Evolutionary conservation across 2,888 invertebrate species (phyloP).

Genomic region (Anorthoa munda): DNA sequence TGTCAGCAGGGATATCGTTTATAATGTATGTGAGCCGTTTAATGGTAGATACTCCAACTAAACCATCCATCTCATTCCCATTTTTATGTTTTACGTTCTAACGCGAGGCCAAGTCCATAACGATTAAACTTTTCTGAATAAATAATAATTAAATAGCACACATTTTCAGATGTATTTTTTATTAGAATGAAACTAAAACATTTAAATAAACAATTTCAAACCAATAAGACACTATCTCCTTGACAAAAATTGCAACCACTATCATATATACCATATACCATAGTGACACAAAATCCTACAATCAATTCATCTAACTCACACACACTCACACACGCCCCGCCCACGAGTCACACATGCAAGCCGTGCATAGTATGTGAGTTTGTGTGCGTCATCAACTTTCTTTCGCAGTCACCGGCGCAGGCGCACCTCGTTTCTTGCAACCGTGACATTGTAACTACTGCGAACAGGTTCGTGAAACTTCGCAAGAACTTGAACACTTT

Average conservation of each 20-base stretch:
- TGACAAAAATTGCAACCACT: neutral
- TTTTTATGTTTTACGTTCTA: too few species aligned
- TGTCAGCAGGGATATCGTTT: neutral
- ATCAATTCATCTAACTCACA: constrained; percentile 43
- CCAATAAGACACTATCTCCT: neutral
- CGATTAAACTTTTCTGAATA: neutral
- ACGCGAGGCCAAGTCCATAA: neutral
- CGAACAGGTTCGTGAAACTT: constrained; percentile 67
- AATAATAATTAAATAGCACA: neutral
- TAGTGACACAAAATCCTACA: constrained; percentile 31
- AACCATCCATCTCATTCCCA: too few species aligned
- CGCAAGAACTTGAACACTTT: constrained; percentile 55
- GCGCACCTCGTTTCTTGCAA: constrained; percentile 68
- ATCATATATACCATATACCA: constrained; percentile 11
- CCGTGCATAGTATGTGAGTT: constrained; percentile 7
- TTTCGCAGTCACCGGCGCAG: constrained; percentile 66
- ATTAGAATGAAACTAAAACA: neutral
- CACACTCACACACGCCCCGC: constrained; percentile 33
- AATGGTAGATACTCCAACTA: neutral
- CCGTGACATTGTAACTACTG: constrained; percentile 69
- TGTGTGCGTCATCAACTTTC: constrained; percentile 73
- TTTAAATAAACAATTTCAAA: neutral
- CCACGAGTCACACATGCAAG: constrained; percentile 37
- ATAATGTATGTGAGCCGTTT: neutral
- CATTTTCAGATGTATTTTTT: neutral